Evolutionary conservation across 2,888 invertebrate species (phyloP).

Genomic region (Drosophila longiperda): DNA sequence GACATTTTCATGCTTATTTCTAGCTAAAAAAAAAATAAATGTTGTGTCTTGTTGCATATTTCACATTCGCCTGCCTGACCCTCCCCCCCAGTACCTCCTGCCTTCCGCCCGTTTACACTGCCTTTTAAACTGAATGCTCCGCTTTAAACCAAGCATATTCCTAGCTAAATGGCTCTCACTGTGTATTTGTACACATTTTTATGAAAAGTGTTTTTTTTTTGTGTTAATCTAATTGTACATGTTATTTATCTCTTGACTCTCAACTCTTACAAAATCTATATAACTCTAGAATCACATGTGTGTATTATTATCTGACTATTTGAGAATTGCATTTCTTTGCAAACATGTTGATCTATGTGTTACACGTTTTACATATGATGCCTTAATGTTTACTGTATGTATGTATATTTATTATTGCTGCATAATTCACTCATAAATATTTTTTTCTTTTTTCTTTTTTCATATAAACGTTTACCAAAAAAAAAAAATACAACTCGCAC

Average conservation of each 20-base stretch:
- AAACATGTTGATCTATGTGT: conserved; percentile 45
- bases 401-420: conserved; percentile 83
- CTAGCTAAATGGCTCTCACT: conserved; percentile 53
- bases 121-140: conserved; percentile 43
- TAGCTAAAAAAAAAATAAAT: conserved; percentile 38
- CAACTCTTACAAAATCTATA: conserved; percentile 13
- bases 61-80: conserved; percentile 50
- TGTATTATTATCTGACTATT: conserved; percentile 26
- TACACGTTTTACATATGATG: conserved; percentile 61
- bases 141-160: conserved; percentile 35
- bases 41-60: conserved; percentile 57
- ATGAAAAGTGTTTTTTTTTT: conserved; percentile 60
- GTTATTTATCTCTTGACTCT: conserved; percentile 31
- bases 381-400: conserved; percentile 80
- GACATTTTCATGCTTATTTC: conserved; percentile 54
- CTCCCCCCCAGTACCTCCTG: conserved; percentile 22
- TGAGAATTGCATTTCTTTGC: conserved; percentile 45
- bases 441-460: conserved; percentile 84
- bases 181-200: conserved; percentile 50
- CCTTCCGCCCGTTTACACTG: conserved; percentile 26
- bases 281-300: conserved; percentile 45
- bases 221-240: conserved; percentile 59
- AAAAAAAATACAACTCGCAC: conserved; percentile 71
- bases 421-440: conserved; percentile 83
- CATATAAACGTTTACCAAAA: conserved; percentile 81